phyloP scores from a whole-genome alignment of 1,140 invertebrate species.

The Chrysoperla carnea region DNA sequence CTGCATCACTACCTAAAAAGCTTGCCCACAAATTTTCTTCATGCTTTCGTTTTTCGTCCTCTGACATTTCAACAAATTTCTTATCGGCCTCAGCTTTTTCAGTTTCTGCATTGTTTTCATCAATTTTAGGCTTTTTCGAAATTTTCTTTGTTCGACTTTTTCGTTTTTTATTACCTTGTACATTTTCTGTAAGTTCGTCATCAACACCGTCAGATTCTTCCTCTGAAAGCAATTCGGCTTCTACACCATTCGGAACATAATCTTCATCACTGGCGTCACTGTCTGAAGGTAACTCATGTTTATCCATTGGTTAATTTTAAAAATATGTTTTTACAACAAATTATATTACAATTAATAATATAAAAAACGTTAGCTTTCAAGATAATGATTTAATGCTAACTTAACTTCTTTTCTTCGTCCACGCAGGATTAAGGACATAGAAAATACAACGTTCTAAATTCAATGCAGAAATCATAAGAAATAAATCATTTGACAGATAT shows the following conservation, averaged over 20 bases:
- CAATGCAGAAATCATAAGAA: no score
- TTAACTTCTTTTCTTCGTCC: no score
- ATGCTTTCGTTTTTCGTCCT: constrained; percentile 44
- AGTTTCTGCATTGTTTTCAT: constrained; percentile 3
- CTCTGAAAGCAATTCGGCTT: constrained; percentile 26
- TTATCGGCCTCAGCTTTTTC: constrained; percentile 10
- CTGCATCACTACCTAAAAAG: constrained; percentile 28
- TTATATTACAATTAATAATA: no score
- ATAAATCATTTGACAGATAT: no score
- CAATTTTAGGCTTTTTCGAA: constrained; percentile 8
- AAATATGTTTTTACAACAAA: no score
- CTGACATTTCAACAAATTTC: constrained; percentile 13
- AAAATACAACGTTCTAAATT: no score
- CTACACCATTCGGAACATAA: constrained; percentile 24
- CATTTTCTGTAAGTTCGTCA: constrained; percentile 15
- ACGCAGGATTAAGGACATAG: no score
- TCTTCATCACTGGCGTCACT: constrained; percentile 28
- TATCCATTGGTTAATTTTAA: constrained; percentile 8
- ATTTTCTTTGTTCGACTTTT: constrained; percentile 8
- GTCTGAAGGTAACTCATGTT: constrained; percentile 13
- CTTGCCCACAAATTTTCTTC: constrained; percentile 55
- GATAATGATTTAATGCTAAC: no score
- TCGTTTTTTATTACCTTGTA: constrained; percentile 10
- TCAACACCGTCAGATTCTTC: constrained; percentile 19
- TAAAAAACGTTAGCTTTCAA: no score